Evolutionary conservation across 2,888 invertebrate species (phyloP), one percentile per base, ranked within the genome.

Genomic region (Helobdella robusta): DNA sequence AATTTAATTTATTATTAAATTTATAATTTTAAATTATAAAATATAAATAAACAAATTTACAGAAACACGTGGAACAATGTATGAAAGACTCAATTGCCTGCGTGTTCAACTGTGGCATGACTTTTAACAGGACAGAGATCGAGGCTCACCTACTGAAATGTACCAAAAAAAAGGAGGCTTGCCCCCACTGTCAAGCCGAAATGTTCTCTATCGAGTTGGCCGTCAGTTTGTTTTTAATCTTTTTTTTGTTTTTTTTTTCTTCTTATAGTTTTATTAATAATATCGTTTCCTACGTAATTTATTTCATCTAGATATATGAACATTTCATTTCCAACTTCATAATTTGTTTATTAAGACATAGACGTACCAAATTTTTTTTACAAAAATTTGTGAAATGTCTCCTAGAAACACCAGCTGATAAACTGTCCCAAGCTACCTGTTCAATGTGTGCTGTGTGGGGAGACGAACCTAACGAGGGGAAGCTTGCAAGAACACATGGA

Each of bases 361-460:
- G n/a, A n/a, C n/a, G n/a, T n/a, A n/a, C n/a, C n/a, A n/a, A n/a
- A n/a, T n/a, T n/a, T n/a, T n/a, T n/a, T n/a, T n/a, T n/a, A n/a
- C n/a, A n/a, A n/a, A n/a, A n/a, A n/a, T n/a, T n/a, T n/a, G n/a
- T n/a, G n/a, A n/a, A n/a, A n/a, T n/a, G n/a, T n/a, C n/a, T 40
- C 40, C 1, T 36, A 59, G 59, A 34, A 36, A n/a, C 59, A 59
- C 36, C 59, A 59, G n/a, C 32, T 59, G 32, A 1, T 35, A 2
- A 35, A 23, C 28, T 59, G 59, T 36, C 15, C 35, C 6, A 59
- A 59, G 59, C 36, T 59, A 35, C 36, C 59, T 5, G 23, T 59
- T 8, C 28, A 36, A 20, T 59, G 59, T n/a, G 35, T 20, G 23
- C 35, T 8, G 4, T 59, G 59, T 20, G 59, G 59, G 4, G 36